A percentile compares a stretch with the other conserved stretches of the same genome.
These are phyloP conservation scores for Epistrophe eligans DNA, from an alignment of 2,888 invertebrate genomes.

Conservation along the genomic window DNA sequence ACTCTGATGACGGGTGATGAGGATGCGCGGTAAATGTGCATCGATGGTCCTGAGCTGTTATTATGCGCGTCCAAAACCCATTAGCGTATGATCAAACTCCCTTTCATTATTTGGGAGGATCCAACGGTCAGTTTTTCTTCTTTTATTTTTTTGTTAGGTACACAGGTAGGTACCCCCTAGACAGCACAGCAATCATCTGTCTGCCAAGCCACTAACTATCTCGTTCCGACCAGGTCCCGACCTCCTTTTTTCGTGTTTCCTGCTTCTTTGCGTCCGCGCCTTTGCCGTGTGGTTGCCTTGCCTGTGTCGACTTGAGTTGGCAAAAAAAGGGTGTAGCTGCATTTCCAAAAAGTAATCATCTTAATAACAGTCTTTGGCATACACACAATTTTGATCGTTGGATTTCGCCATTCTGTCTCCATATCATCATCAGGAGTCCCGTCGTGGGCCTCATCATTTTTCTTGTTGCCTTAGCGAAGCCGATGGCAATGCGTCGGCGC, in stretches of 20 bases:
- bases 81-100: slow-evolving; percentile 75
- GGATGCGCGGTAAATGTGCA: slow-evolving; percentile 69
- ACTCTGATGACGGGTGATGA: slow-evolving; percentile 68
- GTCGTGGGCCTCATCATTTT: background rate
- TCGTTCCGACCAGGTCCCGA: slow-evolving; percentile 68
- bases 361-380: slow-evolving; percentile 74
- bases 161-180: slow-evolving; percentile 26
- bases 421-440: slow-evolving; percentile 26
- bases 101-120: slow-evolving; percentile 74
- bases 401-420: slow-evolving; percentile 72
- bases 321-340: slow-evolving; percentile 73
- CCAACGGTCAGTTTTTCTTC: slow-evolving; percentile 54
- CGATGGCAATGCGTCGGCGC: slow-evolving; percentile 50
- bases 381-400: slow-evolving; percentile 72
- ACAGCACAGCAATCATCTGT: slow-evolving; percentile 69
- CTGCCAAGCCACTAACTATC: slow-evolving; percentile 70
- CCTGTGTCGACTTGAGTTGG: slow-evolving; percentile 15
- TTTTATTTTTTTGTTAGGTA: slow-evolving; percentile 16
- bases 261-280: slow-evolving; percentile 68
- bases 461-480: slow-evolving; percentile 17
- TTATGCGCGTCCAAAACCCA: slow-evolving; percentile 75
- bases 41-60: slow-evolving; percentile 61
- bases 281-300: background rate
- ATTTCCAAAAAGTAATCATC: slow-evolving; percentile 76
- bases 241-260: slow-evolving; percentile 73